These are phyloP conservation scores for Xenopus tropicalis DNA, from an alignment of 2,113 vertebrate genomes.

Conservation along the genomic window DNA sequence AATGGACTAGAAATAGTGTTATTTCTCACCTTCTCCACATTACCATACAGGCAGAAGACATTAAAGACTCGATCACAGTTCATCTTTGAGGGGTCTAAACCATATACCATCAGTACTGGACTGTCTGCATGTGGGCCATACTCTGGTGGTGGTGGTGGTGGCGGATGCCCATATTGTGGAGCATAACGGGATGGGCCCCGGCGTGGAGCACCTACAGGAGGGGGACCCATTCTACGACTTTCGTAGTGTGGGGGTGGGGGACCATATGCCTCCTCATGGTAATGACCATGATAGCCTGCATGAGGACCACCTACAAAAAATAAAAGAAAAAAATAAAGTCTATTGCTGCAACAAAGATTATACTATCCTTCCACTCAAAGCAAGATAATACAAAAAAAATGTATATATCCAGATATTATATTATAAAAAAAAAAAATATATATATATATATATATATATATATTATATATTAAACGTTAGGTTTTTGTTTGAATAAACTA, in stretches of 20 bases:
- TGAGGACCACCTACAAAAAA: constrained; percentile 77
- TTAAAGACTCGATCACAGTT: constrained; percentile 91
- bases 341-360: no score
- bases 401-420: no score
- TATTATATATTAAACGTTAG: no score
- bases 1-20: no score
- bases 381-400: no score
- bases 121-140: constrained; percentile 86
- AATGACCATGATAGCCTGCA: constrained; percentile 78
- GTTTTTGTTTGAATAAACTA: no score
- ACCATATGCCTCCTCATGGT: constrained; percentile 83
- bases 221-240: constrained; percentile 81
- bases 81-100: constrained; percentile 82
- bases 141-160: constrained; percentile 70
- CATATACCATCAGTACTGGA: constrained; percentile 89
- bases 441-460: no score
- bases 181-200: constrained; percentile 78
- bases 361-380: no score
- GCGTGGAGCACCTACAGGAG: constrained; percentile 74
- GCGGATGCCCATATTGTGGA: constrained; percentile 77
- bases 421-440: no score
- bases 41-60: constrained; percentile 89
- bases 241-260: constrained; percentile 83
- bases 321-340: constrained; percentile 20
- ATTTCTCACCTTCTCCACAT: constrained; percentile 81